Percentiles rank a stretch among this genome's conserved stretches.
These are phyloP conservation scores for Antheraea mylitta DNA, from an alignment of 1,140 invertebrate genomes.

Conservation along the genomic window DNA sequence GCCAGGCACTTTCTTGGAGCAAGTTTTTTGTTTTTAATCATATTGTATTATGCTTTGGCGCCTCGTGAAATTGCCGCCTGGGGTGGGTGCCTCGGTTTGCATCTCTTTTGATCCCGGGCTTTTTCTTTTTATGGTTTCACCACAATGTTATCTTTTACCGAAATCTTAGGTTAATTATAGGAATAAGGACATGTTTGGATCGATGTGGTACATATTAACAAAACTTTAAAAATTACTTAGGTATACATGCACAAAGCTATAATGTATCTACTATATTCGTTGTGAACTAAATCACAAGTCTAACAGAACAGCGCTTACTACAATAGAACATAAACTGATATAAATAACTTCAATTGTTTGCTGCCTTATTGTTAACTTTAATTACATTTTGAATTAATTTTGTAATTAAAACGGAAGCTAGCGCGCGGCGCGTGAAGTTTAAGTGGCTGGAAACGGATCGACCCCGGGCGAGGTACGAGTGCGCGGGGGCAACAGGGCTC, in stretches of 20 bases:
- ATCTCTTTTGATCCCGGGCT: too few relatives aligned
- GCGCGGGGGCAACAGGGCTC: constrained; percentile 52
- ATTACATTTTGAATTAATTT: constrained; percentile 80
- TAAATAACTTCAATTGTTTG: constrained; percentile 79
- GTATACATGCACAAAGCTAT: background rate
- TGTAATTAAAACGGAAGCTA: constrained; percentile 79
- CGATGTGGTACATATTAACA: too few relatives aligned
- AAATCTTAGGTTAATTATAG: too few relatives aligned
- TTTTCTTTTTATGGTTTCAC: too few relatives aligned
- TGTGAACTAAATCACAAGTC: constrained; percentile 37
- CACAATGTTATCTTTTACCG: too few relatives aligned
- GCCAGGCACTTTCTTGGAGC: too few relatives aligned
- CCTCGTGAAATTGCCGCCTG: too few relatives aligned
- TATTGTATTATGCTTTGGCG: too few relatives aligned
- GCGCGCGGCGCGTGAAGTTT: constrained; percentile 76
- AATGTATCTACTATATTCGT: background rate
- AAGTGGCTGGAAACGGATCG: constrained; percentile 78
- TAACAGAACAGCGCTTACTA: constrained; percentile 34
- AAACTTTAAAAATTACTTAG: too few relatives aligned
- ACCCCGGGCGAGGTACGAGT: constrained; percentile 50
- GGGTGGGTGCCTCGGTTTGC: too few relatives aligned
- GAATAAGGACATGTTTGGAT: too few relatives aligned
- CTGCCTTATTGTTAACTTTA: constrained; percentile 78
- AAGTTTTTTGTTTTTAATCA: too few relatives aligned
- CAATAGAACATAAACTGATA: constrained; percentile 75